Evolutionary conservation across 2,888 invertebrate species (phyloP).

Genomic region (Stegana nigrithorax): DNA sequence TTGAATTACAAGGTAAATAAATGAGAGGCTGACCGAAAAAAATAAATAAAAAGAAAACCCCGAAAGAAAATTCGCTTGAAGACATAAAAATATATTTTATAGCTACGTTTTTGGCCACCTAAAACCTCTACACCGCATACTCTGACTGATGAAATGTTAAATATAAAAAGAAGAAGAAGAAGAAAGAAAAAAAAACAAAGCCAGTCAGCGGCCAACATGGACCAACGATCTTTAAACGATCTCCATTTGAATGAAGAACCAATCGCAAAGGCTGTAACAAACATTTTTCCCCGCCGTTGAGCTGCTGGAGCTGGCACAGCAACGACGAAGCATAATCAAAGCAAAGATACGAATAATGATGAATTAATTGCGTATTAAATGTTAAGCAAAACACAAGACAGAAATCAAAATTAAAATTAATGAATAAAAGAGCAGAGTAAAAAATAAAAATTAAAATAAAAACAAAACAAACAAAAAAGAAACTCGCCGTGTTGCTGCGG

Average conservation of each 20-base stretch:
- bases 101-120: conserved; percentile 29
- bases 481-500: conserved; percentile 14
- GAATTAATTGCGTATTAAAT: conserved; percentile 62
- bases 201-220: too few species aligned
- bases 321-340: not conserved
- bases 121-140: too few species aligned
- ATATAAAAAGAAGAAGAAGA: too few species aligned
- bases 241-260: too few species aligned
- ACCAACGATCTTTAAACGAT: too few species aligned
- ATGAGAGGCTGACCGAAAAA: too few species aligned
- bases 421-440: not conserved
- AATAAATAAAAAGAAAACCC: conserved; percentile 52
- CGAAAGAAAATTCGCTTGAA: conserved; percentile 44
- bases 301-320: too few species aligned
- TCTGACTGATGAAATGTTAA: too few species aligned
- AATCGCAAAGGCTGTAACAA: not conserved
- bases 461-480: conserved; percentile 36
- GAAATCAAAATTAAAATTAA: too few species aligned
- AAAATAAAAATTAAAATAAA: not conserved
- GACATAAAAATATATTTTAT: conserved; percentile 58
- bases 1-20: conserved; percentile 64
- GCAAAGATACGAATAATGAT: conserved; percentile 50
- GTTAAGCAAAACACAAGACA: conserved; percentile 40
- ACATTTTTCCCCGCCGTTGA: too few species aligned
- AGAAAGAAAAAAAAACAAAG: too few species aligned